Evolutionary conservation across 2,797 vertebrate species (phyloP).

Genomic region (Mormyrops attenuatus): DNA sequence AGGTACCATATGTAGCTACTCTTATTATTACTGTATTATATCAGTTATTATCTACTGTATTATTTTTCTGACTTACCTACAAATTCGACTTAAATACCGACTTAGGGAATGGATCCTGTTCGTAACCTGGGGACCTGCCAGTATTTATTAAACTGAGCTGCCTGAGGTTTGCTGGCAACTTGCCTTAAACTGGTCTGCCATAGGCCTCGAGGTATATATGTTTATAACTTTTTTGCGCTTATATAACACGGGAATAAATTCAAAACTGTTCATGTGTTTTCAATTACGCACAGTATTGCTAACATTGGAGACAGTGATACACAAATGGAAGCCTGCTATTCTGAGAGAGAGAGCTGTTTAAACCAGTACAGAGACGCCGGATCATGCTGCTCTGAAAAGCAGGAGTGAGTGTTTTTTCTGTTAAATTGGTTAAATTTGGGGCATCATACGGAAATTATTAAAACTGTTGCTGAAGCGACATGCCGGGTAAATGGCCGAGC

Average conservation of each 20-base stretch:
- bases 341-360: not conserved
- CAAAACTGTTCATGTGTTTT: conserved; percentile 18
- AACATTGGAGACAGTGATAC: not conserved
- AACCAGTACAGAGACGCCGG: not conserved
- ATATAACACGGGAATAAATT: not conserved
- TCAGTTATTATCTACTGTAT: not conserved
- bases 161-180: not conserved
- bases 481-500: not conserved
- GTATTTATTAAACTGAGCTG: conserved; percentile 13
- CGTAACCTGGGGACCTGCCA: not conserved
- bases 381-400: not conserved
- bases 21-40: not conserved
- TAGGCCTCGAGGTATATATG: not conserved
- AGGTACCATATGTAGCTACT: not conserved
- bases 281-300: conserved; percentile 12
- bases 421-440: not conserved
- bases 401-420: not conserved
- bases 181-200: not conserved
- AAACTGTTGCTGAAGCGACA: not conserved
- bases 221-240: conserved; percentile 1
- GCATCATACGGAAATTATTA: not conserved
- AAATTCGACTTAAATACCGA: not conserved
- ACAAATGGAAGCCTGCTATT: not conserved
- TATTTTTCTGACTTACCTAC: not conserved
- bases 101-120: not conserved